Base-by-base conservation (phyloP, 2,888 invertebrate genomes). In the Amphipyra berbera region DNA sequence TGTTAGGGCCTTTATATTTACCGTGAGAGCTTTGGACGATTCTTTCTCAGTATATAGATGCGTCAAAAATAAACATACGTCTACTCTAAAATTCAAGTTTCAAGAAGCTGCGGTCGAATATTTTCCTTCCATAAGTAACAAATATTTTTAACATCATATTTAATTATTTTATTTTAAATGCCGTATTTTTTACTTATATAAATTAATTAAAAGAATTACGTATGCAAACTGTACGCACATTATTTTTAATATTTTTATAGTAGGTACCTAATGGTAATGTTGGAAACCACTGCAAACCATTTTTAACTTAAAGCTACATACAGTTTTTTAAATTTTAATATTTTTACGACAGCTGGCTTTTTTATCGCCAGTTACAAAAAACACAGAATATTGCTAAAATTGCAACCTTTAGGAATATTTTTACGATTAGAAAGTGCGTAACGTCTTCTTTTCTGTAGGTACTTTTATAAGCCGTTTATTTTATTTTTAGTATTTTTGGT, bases 341-440 rank as follows among this genome's bases (percentile, higher is more conserved):
- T 49, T 58, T 75, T 73, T 76, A 68, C 41, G 35, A 53, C 45
- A 50, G 33, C 64, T 63, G 30, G 55, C 30, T 61, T 49, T 74
- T 75, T 74, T 70, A 70, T 44, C 3, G 45, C 37, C 61, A 56
- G 47, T 61, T 48, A 59, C 53, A 71, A 71, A 72, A 61, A 55
- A 49, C 35, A 61, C 35, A 35, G 6, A 47, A 15, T 52, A 63
- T 79, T 74, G 80, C 73, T 73, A 82, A 87, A 84, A 85, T 85
- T 79, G 84, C 83, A 75, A 78, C 61, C 77, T 79, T 78, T 45
- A 13, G 49, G 44, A 48, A 48, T 62, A 57, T 72, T 83, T 87
- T 88, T 82, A 86, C 68, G 75, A 80, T 81, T 86, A 85, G 86
- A 89, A 90, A 88, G 86, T 77, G 14, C 12, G 61, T 33, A 71